Conservation (phyloP, 2,113 vertebrate genomes). For the Mus musculus region GRCm39 chr11:32853001-32853500, state of each 20-base stretch:
- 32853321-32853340: not conserved
- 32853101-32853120: constrained; percentile 41
- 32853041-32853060: constrained; percentile 43
- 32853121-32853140: constrained; percentile 37
- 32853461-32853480: constrained; percentile 75
- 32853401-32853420: constrained; percentile 80
- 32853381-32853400: constrained; percentile 69
- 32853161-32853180: constrained; percentile 11
- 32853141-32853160: constrained; percentile 38
- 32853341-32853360: constrained; percentile 49
- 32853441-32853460: constrained; percentile 83
- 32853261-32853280: not conserved
- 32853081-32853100: constrained; percentile 23
- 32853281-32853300: not conserved
- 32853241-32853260: not conserved
- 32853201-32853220: not conserved
- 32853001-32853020: constrained; percentile 59
- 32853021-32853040: constrained; percentile 48
- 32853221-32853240: not conserved
- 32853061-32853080: constrained; percentile 2
- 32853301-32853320: not conserved
- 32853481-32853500: constrained; percentile 68
- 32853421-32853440: constrained; percentile 81
- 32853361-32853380: constrained; percentile 79
- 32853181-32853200: accelerated